Conservation (phyloP, 1,140 invertebrate species). For the Meloidogyne exigua region DNA sequence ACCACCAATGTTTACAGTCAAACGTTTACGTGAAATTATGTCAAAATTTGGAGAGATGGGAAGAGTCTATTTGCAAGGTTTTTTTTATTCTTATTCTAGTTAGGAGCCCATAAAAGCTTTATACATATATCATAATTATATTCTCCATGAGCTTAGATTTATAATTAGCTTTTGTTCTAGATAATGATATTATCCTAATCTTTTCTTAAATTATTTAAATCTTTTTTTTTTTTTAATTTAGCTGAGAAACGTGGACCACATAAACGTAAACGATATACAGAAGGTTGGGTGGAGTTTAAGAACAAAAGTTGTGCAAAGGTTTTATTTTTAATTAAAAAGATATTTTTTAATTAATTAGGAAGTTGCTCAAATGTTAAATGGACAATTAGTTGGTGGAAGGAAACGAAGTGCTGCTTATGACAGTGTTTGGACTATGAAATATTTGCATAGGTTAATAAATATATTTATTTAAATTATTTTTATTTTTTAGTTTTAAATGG, state of each 20-base stretch:
- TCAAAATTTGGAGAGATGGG: conserved; percentile 59
- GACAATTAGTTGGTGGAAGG: conserved; percentile 79
- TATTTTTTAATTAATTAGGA: conserved; percentile 50
- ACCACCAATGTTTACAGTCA: conserved; percentile 61
- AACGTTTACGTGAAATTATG: conserved; percentile 52
- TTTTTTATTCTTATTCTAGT: conserved; percentile 21
- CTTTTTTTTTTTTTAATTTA: conserved; percentile 40
- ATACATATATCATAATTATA: too few species aligned
- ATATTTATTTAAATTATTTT: not conserved
- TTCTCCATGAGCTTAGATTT: too few species aligned
- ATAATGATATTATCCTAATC: too few species aligned
- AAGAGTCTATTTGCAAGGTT: conserved; percentile 61
- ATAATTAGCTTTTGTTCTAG: too few species aligned
- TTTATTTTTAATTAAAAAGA: not conserved
- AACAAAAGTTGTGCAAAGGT: conserved; percentile 59
- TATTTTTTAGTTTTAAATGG: conserved; percentile 79
- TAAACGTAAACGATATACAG: conserved; percentile 73
- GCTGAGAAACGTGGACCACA: conserved; percentile 53
- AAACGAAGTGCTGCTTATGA: conserved; percentile 79
- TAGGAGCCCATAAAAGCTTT: too few species aligned
- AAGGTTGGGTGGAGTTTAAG: conserved; percentile 95
- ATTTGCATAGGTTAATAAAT: conserved; percentile 73
- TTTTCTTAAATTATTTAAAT: too few species aligned
- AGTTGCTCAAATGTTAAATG: conserved; percentile 79
- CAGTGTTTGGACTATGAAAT: conserved; percentile 91